These are phyloP conservation scores for Acanthis flammea DNA, from an alignment of 2,797 vertebrate species.

Conservation along the genomic window DNA sequence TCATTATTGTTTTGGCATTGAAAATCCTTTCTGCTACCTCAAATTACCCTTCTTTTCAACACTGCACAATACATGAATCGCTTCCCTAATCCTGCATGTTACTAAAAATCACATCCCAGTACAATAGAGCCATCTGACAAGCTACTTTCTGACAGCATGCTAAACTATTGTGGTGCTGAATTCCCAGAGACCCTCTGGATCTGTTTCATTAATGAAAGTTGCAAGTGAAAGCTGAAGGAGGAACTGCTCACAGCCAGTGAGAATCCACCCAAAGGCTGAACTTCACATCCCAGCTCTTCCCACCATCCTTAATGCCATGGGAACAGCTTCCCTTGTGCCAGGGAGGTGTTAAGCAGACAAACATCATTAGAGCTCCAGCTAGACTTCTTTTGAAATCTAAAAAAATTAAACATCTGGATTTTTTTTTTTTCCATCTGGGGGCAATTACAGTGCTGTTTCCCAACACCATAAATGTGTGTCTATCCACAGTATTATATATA, in stretches of 20 bases:
- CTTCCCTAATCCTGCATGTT: conserved; percentile 61
- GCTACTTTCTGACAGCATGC: conserved; percentile 58
- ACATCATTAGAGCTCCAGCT: not conserved
- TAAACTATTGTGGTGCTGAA: conserved; percentile 54
- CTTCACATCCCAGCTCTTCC: not conserved
- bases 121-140: conserved; percentile 60
- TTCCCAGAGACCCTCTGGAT: conserved; percentile 62
- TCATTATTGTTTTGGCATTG: conserved; percentile 67
- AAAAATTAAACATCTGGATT: conserved; percentile 12
- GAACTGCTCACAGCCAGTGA: not conserved
- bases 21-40: conserved; percentile 66
- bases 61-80: conserved; percentile 60
- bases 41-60: conserved; percentile 65
- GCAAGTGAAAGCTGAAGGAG: conserved; percentile 12
- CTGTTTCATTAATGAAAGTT: conserved; percentile 53
- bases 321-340: not conserved
- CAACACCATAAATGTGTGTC: not conserved
- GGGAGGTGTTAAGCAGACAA: not conserved
- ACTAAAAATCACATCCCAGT: conserved; percentile 46
- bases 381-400: not conserved
- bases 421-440: conserved; percentile 6
- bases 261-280: not conserved
- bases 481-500: not conserved
- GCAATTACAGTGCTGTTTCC: not conserved
- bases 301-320: not conserved